These are phyloP conservation scores for Pectinophora gossypiella DNA, from an alignment of 1,140 invertebrate genomes.

Conservation along the genomic window DNA sequence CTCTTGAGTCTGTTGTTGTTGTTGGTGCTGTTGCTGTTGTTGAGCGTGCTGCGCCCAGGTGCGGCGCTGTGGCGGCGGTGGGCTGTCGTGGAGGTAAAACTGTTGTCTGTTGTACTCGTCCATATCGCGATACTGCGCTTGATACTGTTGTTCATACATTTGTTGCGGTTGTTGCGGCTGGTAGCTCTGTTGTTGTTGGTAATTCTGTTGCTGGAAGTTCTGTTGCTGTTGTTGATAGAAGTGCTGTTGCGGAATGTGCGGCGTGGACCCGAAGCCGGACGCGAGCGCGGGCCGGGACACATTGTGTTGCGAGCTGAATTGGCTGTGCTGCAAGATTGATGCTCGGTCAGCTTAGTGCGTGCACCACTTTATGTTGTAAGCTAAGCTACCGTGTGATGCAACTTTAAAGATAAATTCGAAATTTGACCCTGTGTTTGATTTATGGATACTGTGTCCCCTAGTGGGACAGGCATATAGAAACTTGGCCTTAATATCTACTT, in stretches of 20 bases:
- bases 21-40: conserved; percentile 58
- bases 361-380: too few species aligned
- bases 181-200: conserved; percentile 36
- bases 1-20: conserved; percentile 59
- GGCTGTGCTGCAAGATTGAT: conserved; percentile 67
- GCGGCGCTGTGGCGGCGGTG: conserved; percentile 78
- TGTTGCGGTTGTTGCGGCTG: too few species aligned
- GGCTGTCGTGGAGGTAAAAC: conserved; percentile 84
- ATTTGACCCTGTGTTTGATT: too few species aligned
- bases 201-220: conserved; percentile 36
- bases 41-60: conserved; percentile 84
- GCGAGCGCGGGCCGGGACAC: conserved; percentile 45
- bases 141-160: conserved; percentile 40
- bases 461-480: too few species aligned
- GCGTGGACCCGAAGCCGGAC: conserved; percentile 76
- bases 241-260: conserved; percentile 70
- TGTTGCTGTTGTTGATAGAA: conserved; percentile 40
- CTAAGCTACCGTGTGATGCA: too few species aligned
- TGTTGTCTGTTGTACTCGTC: conserved; percentile 68
- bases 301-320: conserved; percentile 78
- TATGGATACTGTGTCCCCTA: too few species aligned
- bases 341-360: conserved; percentile 11
- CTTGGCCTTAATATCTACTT: too few species aligned
- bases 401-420: too few species aligned
- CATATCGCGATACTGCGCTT: conserved; percentile 67